phyloP scores from a whole-genome alignment of 2,797 vertebrate genomes.

The Buceros bicornis region DNA sequence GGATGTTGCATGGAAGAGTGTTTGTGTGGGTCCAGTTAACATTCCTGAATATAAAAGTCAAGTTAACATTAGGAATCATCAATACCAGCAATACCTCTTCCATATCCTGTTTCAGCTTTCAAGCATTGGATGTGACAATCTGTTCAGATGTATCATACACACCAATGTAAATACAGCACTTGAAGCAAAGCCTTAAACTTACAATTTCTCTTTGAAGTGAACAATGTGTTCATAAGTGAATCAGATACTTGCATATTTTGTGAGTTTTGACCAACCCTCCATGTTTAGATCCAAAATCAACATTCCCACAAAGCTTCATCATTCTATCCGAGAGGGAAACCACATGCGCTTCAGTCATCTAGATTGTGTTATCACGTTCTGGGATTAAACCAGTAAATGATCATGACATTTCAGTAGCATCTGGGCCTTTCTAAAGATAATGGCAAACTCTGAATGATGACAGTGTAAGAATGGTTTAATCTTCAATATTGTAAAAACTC shows the following conservation, averaged over 20 bases:
- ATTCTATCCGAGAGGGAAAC: neutral
- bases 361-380: rapidly evolving
- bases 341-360: neutral
- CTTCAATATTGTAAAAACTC: neutral
- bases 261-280: neutral
- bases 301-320: neutral
- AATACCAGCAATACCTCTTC: constrained; percentile 8
- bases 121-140: neutral
- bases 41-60: constrained; percentile 54
- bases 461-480: rapidly evolving
- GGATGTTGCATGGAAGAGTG: neutral
- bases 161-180: constrained; percentile 3
- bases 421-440: neutral
- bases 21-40: constrained; percentile 34
- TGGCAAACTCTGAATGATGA: neutral
- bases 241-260: neutral
- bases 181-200: constrained; percentile 6
- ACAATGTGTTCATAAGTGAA: neutral
- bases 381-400: neutral
- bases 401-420: neutral
- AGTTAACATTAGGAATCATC: constrained; percentile 7
- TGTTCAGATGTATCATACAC: neutral
- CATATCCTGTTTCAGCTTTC: constrained; percentile 49
- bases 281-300: neutral
- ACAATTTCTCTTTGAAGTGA: constrained; percentile 10